phyloP scores from a whole-genome alignment of 1,140 invertebrate species.

The Drosophila trapezifrons region DNA sequence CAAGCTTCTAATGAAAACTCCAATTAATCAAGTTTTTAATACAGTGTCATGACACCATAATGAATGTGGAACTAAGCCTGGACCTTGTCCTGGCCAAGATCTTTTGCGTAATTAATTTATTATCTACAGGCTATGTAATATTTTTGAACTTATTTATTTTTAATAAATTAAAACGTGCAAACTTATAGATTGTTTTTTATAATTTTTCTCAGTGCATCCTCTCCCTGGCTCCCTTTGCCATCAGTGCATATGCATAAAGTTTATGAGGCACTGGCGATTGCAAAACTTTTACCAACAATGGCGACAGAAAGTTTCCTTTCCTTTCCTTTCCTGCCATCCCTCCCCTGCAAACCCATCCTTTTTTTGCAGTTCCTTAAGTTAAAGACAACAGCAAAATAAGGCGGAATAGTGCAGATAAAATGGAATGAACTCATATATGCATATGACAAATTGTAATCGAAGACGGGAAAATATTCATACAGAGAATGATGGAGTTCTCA shows the following conservation, averaged over 20 bases:
- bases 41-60: no score
- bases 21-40: no score
- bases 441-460: conserved; percentile 17
- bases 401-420: conserved; percentile 1
- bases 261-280: conserved; percentile 77
- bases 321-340: conserved; percentile 52
- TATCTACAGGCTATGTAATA: no score
- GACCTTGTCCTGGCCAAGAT: no score
- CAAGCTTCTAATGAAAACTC: no score
- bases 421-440: conserved; percentile 5
- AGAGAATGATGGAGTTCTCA: background rate
- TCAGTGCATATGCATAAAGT: conserved; percentile 71
- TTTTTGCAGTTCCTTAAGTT: conserved; percentile 21
- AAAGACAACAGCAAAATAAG: conserved; percentile 40
- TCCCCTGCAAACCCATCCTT: background rate
- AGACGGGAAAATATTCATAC: background rate
- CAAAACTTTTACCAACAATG: conserved; percentile 77
- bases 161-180: no score
- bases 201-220: background rate
- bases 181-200: no score
- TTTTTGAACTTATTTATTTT: no score
- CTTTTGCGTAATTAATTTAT: no score
- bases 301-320: conserved; percentile 76
- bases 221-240: conserved; percentile 9
- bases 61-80: no score